Evolutionary conservation across 2,797 vertebrate species (phyloP).

Genomic region (Chrosomus eos): DNA sequence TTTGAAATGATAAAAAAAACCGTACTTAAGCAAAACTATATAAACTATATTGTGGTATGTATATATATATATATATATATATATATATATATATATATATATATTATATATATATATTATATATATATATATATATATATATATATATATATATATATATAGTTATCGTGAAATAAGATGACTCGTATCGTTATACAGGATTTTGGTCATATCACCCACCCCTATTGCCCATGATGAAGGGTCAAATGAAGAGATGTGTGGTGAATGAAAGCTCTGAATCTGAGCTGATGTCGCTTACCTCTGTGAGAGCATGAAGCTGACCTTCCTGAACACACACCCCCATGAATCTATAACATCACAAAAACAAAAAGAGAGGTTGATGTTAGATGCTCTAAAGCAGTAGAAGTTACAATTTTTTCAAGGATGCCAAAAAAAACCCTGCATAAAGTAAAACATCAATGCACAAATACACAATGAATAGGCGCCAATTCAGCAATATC

Average conservation of each 20-base stretch:
- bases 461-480: neutral
- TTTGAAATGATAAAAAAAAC: too few species aligned
- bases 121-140: too few species aligned
- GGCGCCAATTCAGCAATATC: neutral
- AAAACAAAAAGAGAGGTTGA: neutral
- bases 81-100: too few species aligned
- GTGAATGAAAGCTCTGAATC: neutral
- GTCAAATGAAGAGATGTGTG: neutral
- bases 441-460: neutral
- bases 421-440: neutral
- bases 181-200: neutral
- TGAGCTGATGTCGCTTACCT: slow-evolving; percentile 82
- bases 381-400: neutral
- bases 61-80: too few species aligned
- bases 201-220: neutral
- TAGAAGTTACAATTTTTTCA: neutral
- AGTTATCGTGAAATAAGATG: neutral
- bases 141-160: too few species aligned
- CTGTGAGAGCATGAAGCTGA: slow-evolving; percentile 95
- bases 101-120: too few species aligned
- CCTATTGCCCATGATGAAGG: neutral
- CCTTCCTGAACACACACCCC: slow-evolving; percentile 98
- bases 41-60: too few species aligned
- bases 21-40: neutral
- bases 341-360: slow-evolving; percentile 86